Percentiles rank a stretch among this genome's conserved stretches.
These are phyloP conservation scores for Oreotragus oreotragus DNA, from an alignment of 2,113 vertebrate species.

Conservation along the genomic window DNA sequence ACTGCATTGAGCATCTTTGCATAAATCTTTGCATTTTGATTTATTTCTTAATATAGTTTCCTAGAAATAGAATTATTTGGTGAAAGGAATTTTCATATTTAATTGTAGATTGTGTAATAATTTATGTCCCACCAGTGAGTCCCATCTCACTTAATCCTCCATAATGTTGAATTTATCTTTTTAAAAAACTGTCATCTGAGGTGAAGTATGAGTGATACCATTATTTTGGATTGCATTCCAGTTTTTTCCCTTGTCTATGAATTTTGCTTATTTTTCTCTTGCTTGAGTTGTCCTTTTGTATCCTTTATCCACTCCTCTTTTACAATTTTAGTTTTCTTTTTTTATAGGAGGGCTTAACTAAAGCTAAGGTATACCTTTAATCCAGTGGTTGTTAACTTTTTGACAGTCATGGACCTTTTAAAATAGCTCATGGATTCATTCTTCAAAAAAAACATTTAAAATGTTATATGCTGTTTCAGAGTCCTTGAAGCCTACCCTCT, in stretches of 20 bases:
- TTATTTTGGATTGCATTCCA: slow-evolving; percentile 19
- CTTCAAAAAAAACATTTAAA: not conserved
- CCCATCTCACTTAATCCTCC: not conserved
- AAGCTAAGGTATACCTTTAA: not conserved
- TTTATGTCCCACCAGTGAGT: not conserved
- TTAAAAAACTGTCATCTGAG: not conserved
- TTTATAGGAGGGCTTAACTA: not conserved
- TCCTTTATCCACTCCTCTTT: not conserved
- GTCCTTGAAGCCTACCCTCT: not conserved
- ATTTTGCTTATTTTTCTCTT: not conserved
- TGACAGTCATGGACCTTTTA: not conserved
- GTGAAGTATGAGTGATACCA: not conserved
- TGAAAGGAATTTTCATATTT: slow-evolving; percentile 6
- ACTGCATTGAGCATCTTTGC: not conserved
- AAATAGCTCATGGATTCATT: not conserved
- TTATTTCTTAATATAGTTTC: not conserved
- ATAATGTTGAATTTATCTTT: not conserved
- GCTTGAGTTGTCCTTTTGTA: not conserved
- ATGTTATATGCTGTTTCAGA: not conserved
- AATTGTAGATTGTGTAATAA: not conserved
- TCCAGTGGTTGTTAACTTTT: not conserved
- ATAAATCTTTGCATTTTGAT: not conserved
- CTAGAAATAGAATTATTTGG: slow-evolving; percentile 10
- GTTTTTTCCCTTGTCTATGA: not conserved
- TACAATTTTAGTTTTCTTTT: not conserved